Conservation (phyloP, 2,888 invertebrate species). For the Hydroisotoma schaefferi region DNA sequence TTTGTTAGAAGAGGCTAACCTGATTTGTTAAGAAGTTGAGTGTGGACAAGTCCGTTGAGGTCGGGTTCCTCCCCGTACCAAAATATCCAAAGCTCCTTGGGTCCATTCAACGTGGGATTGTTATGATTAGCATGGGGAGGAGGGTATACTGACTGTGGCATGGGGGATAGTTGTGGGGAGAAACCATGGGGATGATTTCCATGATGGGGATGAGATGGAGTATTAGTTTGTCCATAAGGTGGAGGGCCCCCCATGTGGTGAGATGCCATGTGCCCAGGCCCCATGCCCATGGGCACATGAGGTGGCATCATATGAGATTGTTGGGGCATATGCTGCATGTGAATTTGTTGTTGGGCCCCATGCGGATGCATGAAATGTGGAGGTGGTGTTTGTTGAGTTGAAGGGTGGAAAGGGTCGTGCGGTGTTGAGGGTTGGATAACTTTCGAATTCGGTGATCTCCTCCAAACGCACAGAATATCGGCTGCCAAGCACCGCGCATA, state of each 20-base stretch:
- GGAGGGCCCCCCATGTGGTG: constrained; percentile 51
- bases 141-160: constrained; percentile 25
- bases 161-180: constrained; percentile 62
- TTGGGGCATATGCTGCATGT: constrained; percentile 17
- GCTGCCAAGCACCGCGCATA: constrained; percentile 87
- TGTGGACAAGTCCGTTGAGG: constrained; percentile 75
- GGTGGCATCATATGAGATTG: constrained; percentile 40
- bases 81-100: constrained; percentile 99
- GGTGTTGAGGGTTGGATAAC: constrained; percentile 22
- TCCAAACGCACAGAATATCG: constrained; percentile 97
- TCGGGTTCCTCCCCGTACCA: constrained; percentile 99
- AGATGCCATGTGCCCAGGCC: constrained; percentile 22
- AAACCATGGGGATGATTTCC: constrained; percentile 54
- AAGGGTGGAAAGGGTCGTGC: constrained; percentile 37
- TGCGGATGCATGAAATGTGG: constrained; percentile 41
- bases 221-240: constrained; percentile 54
- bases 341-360: constrained; percentile 14
- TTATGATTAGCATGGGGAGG: constrained; percentile 16
- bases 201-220: constrained; percentile 50
- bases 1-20: constrained; percentile 50
- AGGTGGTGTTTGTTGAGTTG: constrained; percentile 42
- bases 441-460: constrained; percentile 65
- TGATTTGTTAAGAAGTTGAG: constrained; percentile 67
- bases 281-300: constrained; percentile 35
- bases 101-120: constrained; percentile 70